Percentiles rank a stretch among this genome's conserved stretches.
Evolutionary conservation across 2,888 invertebrate species (phyloP).

Genomic region (Epistrophe eligans): DNA sequence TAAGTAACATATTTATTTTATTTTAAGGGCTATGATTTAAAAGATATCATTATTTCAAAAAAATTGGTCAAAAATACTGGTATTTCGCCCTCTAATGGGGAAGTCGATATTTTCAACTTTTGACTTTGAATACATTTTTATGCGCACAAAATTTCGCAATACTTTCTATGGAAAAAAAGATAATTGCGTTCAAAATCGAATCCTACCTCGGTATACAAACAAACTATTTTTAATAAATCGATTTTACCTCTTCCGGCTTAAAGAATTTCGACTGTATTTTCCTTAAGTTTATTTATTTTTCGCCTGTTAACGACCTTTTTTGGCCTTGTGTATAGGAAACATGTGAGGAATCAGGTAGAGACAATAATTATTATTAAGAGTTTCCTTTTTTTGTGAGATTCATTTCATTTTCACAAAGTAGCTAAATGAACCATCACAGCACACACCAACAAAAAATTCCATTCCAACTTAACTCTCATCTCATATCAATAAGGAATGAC

Average conservation of each 20-base stretch:
- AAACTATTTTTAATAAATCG: neutral
- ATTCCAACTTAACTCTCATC: neutral
- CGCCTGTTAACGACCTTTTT: slow-evolving; percentile 38
- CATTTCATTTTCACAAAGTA: slow-evolving; percentile 58
- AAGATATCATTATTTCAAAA: too few species aligned
- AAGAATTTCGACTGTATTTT: neutral
- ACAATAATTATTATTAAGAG: slow-evolving; percentile 52
- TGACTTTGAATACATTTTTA: too few species aligned
- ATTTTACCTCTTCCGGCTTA: neutral
- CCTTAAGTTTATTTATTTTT: neutral
- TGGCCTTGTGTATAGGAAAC: neutral
- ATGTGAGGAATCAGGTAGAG: slow-evolving; percentile 61
- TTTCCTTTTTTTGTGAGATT: slow-evolving; percentile 59
- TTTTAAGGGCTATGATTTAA: too few species aligned
- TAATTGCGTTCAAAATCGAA: too few species aligned
- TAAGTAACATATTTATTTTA: too few species aligned
- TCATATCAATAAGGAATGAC: slow-evolving; percentile 61
- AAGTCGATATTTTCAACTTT: too few species aligned
- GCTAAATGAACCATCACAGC: slow-evolving; percentile 42
- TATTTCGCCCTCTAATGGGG: too few species aligned
- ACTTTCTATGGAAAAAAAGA: too few species aligned
- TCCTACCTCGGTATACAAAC: too few species aligned
- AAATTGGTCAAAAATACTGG: too few species aligned
- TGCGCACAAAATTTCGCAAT: too few species aligned
- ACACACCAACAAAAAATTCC: neutral